Conservation (phyloP, 2,888 invertebrate species). For the Cordylochernes scorpioides region DNA sequence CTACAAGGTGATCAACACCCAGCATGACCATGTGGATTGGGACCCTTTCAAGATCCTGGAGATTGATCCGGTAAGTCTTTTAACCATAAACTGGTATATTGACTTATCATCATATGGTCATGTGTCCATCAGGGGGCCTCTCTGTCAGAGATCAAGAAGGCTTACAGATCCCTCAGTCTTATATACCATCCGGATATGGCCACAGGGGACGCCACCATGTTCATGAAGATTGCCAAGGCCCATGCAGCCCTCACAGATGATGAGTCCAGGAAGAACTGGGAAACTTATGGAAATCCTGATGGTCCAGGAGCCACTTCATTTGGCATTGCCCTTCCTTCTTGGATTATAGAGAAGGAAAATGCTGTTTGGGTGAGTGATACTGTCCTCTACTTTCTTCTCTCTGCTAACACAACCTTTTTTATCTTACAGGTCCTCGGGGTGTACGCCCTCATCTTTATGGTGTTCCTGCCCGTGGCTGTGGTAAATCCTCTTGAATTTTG, state of each 20-base stretch:
- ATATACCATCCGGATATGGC: slow-evolving; percentile 92
- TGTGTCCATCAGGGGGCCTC: slow-evolving; percentile 56
- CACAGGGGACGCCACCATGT: slow-evolving; percentile 82
- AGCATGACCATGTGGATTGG: slow-evolving; percentile 93
- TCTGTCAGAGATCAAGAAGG: slow-evolving; percentile 68
- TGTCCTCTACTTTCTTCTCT: neutral
- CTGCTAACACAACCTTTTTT: neutral
- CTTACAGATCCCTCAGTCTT: slow-evolving; percentile 73
- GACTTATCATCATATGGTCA: too few relatives aligned
- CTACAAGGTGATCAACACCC: slow-evolving; percentile 80
- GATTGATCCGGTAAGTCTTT: slow-evolving; percentile 39
- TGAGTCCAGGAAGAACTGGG: slow-evolving; percentile 88
- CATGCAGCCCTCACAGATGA: slow-evolving; percentile 60
- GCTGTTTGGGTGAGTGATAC: slow-evolving; percentile 50
- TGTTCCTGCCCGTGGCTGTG: slow-evolving; percentile 45
- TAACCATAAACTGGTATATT: too few relatives aligned
- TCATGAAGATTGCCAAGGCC: slow-evolving; percentile 89
- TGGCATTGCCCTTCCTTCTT: slow-evolving; percentile 94
- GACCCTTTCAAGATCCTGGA: slow-evolving; percentile 91
- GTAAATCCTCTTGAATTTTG: slow-evolving; percentile 19
- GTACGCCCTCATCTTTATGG: slow-evolving; percentile 90
- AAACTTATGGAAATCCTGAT: slow-evolving; percentile 97
- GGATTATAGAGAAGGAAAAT: slow-evolving; percentile 98
- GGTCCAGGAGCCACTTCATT: slow-evolving; percentile 98
- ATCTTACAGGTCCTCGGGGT: slow-evolving; percentile 39